phyloP scores from a whole-genome alignment of 2,113 vertebrate species.

The Halcyon malimbica region DNA sequence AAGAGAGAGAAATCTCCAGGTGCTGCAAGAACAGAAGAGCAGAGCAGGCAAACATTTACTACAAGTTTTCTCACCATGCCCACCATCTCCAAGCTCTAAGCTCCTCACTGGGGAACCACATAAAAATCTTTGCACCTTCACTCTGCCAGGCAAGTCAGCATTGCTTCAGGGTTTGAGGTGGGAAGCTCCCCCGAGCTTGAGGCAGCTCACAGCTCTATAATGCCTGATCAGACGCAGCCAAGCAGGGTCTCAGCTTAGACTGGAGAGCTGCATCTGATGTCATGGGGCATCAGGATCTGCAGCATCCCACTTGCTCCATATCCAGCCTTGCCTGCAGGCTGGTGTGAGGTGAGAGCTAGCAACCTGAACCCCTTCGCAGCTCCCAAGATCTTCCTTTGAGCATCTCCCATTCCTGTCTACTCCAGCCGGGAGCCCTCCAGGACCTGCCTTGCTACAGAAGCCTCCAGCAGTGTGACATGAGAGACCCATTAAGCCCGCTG shows the following conservation, averaged over 20 bases:
- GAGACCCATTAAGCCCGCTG: not conserved
- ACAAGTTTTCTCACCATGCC: not conserved
- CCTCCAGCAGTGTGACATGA: not conserved
- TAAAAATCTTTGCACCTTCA: not conserved
- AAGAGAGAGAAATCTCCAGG: not conserved
- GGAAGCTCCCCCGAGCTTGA: not conserved
- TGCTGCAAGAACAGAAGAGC: not conserved
- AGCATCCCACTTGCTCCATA: not conserved
- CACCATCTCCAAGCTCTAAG: not conserved
- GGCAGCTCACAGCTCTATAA: not conserved
- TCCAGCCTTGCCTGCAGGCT: not conserved
- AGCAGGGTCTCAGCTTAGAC: not conserved
- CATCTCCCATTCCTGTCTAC: not conserved
- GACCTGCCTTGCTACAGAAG: not conserved
- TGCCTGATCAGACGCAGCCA: not conserved
- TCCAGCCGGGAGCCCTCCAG: not conserved
- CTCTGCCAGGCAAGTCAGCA: not conserved
- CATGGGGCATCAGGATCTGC: not conserved
- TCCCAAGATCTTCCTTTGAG: not conserved
- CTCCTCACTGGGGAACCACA: not conserved
- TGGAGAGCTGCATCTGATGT: not conserved
- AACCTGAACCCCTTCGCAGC: rapidly evolving
- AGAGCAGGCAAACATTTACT: not conserved
- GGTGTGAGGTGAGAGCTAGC: not conserved
- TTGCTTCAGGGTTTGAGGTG: not conserved